Evolutionary conservation across 2,888 invertebrate genomes (phyloP), one percentile per base, ranked within the genome.

Genomic region (Cephus nigrinus): DNA sequence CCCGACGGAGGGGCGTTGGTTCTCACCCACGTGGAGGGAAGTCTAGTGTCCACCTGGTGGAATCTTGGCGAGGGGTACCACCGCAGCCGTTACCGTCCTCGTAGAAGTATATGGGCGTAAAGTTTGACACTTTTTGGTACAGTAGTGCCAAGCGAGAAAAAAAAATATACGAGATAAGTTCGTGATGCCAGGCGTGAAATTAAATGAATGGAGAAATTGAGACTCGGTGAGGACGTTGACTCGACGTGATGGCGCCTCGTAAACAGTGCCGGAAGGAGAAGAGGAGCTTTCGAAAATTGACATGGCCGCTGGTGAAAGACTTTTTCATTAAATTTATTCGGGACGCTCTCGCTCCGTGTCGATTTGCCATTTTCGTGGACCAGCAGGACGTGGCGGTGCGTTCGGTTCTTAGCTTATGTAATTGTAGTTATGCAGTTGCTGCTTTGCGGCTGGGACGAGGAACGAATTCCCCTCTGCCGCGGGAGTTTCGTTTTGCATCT

Each of bases 201-300:
- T 55, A 83, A 81, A 83, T 84, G 84, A 82, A 84, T 83, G 82
- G 82, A 80, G 84, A 84, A 84, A 83, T 82, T 71, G 71, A 32
- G 32, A 33, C 71, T 71, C 33, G 80, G 81, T 77, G 84, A 78
- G 84, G 83, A 80, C 84, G 77, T 84, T 84, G 84, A 84, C 84
- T 81, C 78, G 79, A 9, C 23, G 23, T 32, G 31, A 74, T 78
- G 78, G 80, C 81, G 79, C 80, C 82, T 82, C 80, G 79, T 80
- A 79, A 78, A 82, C 76, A 82, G 77, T 68, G 74, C 72, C 74
- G 73, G 73, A 74, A n/a, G 75, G 73, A 73, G 79, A 80, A 79
- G 79, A 79, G 80, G 77, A 83, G 83, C 83, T 83, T 83, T 83
- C 82, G 82, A 83, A 83, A 83, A 83, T 77, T 71, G 71, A 32